Evolutionary conservation across 2,888 invertebrate genomes (phyloP).

Genomic region (Clanis bilineata): DNA sequence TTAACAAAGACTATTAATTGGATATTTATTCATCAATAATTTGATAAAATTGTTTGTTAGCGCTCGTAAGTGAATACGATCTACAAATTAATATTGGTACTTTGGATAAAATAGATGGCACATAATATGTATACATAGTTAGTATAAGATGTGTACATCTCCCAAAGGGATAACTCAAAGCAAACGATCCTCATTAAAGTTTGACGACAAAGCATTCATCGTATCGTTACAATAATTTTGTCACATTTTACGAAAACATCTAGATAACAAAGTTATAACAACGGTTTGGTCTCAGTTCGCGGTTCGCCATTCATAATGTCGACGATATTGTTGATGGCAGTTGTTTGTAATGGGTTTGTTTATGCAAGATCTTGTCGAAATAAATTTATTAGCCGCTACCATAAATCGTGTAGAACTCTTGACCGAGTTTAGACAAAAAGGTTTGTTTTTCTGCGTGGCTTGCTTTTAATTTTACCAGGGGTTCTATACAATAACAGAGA

Average conservation of each 20-base stretch:
- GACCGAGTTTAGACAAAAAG: conserved; percentile 3
- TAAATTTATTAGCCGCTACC: conserved; percentile 7
- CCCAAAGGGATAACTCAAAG: not conserved
- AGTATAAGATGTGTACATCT: not conserved
- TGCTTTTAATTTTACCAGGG: not conserved
- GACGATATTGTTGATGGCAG: conserved; percentile 24
- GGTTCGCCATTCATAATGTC: conserved; percentile 17
- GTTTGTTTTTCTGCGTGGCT: not conserved
- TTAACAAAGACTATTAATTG: too few relatives aligned
- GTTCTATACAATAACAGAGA: not conserved
- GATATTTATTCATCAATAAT: too few relatives aligned
- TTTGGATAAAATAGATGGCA: not conserved
- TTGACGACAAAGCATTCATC: conserved; percentile 33
- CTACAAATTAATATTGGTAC: too few relatives aligned
- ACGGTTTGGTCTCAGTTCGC: conserved; percentile 14
- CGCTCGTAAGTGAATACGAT: too few relatives aligned
- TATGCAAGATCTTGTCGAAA: conserved; percentile 15
- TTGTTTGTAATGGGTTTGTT: conserved; percentile 24
- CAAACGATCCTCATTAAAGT: conserved; percentile 21
- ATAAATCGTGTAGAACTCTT: not conserved
- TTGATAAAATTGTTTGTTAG: too few relatives aligned
- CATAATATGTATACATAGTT: too few relatives aligned
- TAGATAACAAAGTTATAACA: conserved; percentile 27
- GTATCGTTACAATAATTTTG: conserved; percentile 18
- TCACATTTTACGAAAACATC: conserved; percentile 30